Percentiles rank a stretch among this genome's conserved stretches.
phyloP scores from a whole-genome alignment of 2,888 invertebrate genomes.

The Heliconius charithonia region DNA sequence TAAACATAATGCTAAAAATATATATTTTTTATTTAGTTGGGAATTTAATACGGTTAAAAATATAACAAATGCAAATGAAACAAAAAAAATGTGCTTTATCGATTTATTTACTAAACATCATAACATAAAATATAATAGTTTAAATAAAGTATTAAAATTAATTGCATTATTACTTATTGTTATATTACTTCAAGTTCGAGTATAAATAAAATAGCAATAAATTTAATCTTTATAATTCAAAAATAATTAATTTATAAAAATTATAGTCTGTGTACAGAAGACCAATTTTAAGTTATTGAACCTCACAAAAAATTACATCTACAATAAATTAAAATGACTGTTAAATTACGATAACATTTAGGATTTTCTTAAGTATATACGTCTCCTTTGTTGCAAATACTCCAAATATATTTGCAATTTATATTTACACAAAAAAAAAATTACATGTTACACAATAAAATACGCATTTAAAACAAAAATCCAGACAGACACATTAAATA shows the following conservation, averaged over 20 bases:
- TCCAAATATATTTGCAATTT: background rate
- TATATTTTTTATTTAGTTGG: background rate
- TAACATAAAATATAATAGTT: background rate
- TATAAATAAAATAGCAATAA: background rate
- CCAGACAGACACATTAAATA: background rate
- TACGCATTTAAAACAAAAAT: background rate
- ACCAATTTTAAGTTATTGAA: background rate
- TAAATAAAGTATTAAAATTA: background rate
- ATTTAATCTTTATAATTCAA: too few relatives aligned
- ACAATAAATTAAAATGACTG: background rate
- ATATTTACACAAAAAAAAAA: background rate
- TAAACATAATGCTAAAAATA: too few relatives aligned
- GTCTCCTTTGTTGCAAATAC: background rate
- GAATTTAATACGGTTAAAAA: background rate
- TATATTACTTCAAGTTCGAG: background rate
- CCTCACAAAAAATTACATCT: background rate
- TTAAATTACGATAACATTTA: background rate
- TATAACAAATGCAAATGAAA: background rate
- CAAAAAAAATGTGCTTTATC: background rate
- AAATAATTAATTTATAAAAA: background rate
- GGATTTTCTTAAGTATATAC: background rate
- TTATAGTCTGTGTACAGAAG: background rate
- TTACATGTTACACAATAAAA: background rate
- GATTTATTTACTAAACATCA: background rate
- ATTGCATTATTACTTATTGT: background rate